A percentile compares a stretch with the other conserved stretches of the same genome.
These are phyloP conservation scores for Tadarida brasiliensis DNA, from an alignment of 2,797 vertebrate species.

Conservation along the genomic window DNA sequence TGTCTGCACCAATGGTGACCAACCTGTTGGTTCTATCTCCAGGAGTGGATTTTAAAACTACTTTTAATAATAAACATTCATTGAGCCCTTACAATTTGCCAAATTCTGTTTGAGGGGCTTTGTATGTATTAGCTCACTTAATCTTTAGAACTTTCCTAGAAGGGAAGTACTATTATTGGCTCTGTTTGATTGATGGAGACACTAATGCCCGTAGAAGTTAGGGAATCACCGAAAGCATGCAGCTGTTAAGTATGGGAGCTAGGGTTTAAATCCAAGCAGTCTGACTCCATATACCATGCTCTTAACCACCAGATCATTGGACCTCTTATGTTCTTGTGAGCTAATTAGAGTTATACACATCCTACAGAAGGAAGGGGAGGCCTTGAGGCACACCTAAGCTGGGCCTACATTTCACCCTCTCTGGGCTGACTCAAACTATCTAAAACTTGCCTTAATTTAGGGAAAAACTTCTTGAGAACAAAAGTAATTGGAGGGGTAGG, in stretches of 20 bases:
- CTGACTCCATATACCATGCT: not conserved
- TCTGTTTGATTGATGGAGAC: not conserved
- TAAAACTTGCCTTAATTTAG: constrained; percentile 21
- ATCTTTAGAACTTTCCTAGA: not conserved
- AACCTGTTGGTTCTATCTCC: not conserved
- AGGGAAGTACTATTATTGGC: not conserved
- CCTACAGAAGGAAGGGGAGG: not conserved
- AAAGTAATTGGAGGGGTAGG: not conserved
- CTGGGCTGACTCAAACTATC: not conserved
- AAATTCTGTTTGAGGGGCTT: not conserved
- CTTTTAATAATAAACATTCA: not conserved
- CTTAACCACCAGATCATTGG: not conserved
- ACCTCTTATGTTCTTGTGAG: not conserved
- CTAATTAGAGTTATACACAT: not conserved
- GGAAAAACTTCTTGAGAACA: not conserved
- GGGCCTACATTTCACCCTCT: not conserved
- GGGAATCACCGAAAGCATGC: not conserved
- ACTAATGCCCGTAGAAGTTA: not conserved
- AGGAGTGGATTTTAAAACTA: not conserved
- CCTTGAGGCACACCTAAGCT: not conserved
- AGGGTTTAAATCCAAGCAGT: not conserved
- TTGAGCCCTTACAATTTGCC: not conserved
- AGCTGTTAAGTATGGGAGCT: not conserved
- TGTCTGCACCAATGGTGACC: not conserved
- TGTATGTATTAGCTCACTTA: not conserved